Percentiles rank a stretch among this genome's conserved stretches.
Conservation (phyloP, 2,797 vertebrate species). For the Notoglanidium macrostoma region DNA sequence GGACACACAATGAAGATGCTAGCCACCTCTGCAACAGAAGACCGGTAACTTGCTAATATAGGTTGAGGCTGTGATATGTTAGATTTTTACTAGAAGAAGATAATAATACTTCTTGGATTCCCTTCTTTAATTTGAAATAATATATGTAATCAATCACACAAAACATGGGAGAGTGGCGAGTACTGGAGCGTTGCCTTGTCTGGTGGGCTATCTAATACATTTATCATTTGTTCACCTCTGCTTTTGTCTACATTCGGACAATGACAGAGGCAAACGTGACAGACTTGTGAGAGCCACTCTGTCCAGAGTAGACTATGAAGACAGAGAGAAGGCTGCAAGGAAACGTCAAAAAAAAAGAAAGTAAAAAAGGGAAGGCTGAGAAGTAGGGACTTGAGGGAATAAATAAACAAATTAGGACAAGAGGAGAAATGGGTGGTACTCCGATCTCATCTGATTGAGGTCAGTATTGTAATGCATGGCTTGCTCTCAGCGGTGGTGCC, state of each 20-base stretch:
- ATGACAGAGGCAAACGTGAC: background rate
- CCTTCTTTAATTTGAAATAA: background rate
- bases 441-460: constrained; percentile 31
- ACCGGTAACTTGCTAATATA: too few relatives aligned
- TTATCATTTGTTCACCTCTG: background rate
- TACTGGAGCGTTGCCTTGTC: too few relatives aligned
- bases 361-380: background rate
- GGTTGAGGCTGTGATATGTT: background rate
- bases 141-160: background rate
- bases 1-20: background rate
- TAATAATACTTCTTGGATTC: background rate
- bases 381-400: background rate
- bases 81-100: background rate
- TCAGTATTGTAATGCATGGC: constrained; percentile 32
- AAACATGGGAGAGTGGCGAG: background rate
- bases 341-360: background rate
- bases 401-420: background rate
- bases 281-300: background rate
- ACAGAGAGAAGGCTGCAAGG: constrained; percentile 4
- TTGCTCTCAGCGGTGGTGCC: constrained; percentile 33
- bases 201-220: background rate
- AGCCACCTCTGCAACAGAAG: background rate
- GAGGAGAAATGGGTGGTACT: background rate
- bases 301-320: constrained; percentile 5
- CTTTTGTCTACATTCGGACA: background rate